Evolutionary conservation across 2,888 invertebrate species (phyloP), one percentile per base, ranked within the genome.

Genomic region (Trichopria drosophilae): DNA sequence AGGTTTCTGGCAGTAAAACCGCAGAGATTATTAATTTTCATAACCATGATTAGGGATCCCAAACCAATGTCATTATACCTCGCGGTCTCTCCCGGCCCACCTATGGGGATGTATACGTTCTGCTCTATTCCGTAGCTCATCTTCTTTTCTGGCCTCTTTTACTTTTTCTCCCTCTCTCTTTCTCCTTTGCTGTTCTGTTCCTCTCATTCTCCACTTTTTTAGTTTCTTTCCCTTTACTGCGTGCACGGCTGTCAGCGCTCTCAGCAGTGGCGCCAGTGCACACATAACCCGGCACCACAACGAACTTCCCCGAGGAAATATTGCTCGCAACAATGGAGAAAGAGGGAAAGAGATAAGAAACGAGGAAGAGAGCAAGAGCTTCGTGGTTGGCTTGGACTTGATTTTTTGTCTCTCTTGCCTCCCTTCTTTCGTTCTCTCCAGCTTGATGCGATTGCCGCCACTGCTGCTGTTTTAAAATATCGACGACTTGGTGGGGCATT

Each of bases 21-120:
- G 64, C 65, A 67, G 61, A 57, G 59, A 64, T 72, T 67, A 72
- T 71, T 71, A 70, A 72, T 72, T 71, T 66, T 63, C 65, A 66
- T 68, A 71, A 67, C 61, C 57, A 59, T 62, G 58, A 64, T 69
- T 68, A 68, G 65, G 63, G 62, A 61, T 62, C 63, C 62, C 60
- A 61, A 61, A 61, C 61, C 65, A 62, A 69, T 69, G 68, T 66
- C 64, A 66, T 69, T 66, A 69, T 59, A 58, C 57, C 59, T 59
- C 59, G 62, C 58, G 60, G 64, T 60, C 60, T 59, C 61, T 57
- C 59, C 48, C 54, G 58, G 62, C 57, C 67, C 67, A 68, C 64
- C 64, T 66, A 69, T 62, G 58, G 58, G 55, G 51, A 58, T 41
- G n/a, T n/a, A n/a, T n/a, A n/a, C n/a, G n/a, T n/a, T n/a, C n/a